Evolutionary conservation across 2,113 vertebrate genomes (phyloP).

Genomic region (Ophiodon elongatus): DNA sequence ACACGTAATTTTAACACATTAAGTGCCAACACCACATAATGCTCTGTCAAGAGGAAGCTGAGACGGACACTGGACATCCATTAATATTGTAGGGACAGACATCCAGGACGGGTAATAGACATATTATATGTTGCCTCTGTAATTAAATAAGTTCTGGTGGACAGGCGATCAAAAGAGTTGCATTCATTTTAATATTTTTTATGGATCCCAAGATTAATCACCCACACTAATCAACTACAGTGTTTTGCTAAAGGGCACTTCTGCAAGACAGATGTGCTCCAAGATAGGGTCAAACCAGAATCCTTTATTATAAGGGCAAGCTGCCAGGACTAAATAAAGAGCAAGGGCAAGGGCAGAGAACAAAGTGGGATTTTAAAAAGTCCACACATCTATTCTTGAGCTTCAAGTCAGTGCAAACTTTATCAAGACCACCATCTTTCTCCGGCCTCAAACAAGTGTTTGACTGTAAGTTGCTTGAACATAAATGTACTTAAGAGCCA

Average conservation of each 20-base stretch:
- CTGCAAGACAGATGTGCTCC: neutral
- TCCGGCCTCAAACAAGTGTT: neutral
- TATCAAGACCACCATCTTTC: neutral
- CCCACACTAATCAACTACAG: neutral
- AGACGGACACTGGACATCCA: slow-evolving; percentile 41
- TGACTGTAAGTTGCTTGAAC: neutral
- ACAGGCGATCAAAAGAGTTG: neutral
- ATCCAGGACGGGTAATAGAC: slow-evolving; percentile 4
- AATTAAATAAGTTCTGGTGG: neutral
- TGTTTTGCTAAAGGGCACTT: neutral
- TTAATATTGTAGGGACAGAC: slow-evolving; percentile 24
- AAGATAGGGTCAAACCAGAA: neutral
- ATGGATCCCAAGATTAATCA: neutral
- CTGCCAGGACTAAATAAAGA: neutral
- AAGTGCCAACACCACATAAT: too few species aligned
- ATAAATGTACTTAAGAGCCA: neutral
- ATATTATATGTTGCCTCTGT: neutral
- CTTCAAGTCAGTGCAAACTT: neutral
- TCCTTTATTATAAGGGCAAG: neutral
- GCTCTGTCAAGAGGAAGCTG: too few species aligned
- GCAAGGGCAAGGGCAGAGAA: neutral
- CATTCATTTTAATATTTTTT: neutral
- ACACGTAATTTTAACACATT: too few species aligned
- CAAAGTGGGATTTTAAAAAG: neutral
- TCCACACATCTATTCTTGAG: neutral